These are phyloP conservation scores for Heliocidaris tuberculata DNA, from an alignment of 35 echinoderm and acorn worm genomes.

Conservation along the genomic window DNA sequence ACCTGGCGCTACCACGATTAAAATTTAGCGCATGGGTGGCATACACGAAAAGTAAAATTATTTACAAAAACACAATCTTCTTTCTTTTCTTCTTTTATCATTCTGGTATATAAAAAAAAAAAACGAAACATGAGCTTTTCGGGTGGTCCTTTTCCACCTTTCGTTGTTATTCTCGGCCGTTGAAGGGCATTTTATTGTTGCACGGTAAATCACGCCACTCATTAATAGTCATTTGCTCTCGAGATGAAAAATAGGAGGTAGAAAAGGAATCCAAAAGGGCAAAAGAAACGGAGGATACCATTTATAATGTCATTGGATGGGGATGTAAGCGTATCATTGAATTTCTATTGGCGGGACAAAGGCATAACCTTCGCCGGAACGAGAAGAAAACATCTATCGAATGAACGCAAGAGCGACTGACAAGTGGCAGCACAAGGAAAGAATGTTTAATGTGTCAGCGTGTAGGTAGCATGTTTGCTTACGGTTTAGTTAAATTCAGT, in stretches of 20 bases:
- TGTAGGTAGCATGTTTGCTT: neutral
- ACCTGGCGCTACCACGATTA: neutral
- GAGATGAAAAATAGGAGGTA: neutral
- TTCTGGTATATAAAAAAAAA: neutral
- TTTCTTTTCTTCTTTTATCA: conserved; percentile 25
- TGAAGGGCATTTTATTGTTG: conserved; percentile 18
- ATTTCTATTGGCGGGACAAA: neutral
- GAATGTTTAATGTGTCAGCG: neutral
- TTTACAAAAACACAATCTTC: conserved; percentile 8
- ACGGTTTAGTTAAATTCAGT: neutral
- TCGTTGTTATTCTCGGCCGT: neutral
- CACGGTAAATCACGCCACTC: neutral
- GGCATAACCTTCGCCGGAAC: conserved; percentile 8
- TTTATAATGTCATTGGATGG: conserved; percentile 18
- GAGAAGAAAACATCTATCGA: neutral
- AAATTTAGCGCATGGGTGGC: neutral
- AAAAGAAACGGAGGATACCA: neutral
- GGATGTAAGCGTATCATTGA: conserved; percentile 20
- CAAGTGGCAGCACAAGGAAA: neutral
- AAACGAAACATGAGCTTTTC: neutral
- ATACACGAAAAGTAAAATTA: neutral
- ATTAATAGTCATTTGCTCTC: conserved; percentile 10
- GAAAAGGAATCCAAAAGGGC: neutral
- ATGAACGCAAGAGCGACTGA: neutral
- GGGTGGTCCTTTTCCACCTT: conserved; percentile 28